These are phyloP conservation scores for Merluccius polli DNA, from an alignment of 2,797 vertebrate species.

Conservation along the genomic window DNA sequence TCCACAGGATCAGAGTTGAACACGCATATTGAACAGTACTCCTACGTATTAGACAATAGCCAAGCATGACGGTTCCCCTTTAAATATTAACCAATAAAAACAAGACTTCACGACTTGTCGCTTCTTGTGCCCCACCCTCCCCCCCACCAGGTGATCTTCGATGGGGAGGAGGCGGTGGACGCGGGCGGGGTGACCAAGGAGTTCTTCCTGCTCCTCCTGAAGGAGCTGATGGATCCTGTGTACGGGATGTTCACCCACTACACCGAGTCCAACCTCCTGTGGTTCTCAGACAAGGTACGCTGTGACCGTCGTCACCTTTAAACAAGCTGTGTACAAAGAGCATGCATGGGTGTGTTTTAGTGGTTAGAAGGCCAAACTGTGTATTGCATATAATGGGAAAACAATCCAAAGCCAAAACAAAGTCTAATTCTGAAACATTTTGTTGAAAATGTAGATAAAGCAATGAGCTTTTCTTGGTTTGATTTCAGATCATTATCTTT, in stretches of 20 bases:
- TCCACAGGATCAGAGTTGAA: no score
- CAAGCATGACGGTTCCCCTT: neutral
- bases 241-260: conserved; percentile 98
- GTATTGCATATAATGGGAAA: no score
- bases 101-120: no score
- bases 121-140: neutral
- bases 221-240: conserved; percentile 93
- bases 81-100: neutral
- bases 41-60: no score
- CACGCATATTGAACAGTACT: no score
- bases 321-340: no score
- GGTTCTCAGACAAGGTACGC: conserved; percentile 96
- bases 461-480: neutral
- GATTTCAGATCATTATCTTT: neutral
- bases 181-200: conserved; percentile 96
- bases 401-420: no score
- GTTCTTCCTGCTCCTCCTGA: conserved; percentile 93
- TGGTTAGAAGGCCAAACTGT: neutral
- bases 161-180: conserved; percentile 94
- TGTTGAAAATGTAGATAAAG: neutral
- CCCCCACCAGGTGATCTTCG: conserved; percentile 86
- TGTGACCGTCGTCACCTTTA: neutral
- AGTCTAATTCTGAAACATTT: neutral
- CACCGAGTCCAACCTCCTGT: conserved; percentile 89
- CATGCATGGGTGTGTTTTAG: neutral